Evolutionary conservation across 92 coral and sea anemone species (phyloP), one percentile per base, ranked within the genome.

Genomic region (Anthopleura xanthogrammica): DNA sequence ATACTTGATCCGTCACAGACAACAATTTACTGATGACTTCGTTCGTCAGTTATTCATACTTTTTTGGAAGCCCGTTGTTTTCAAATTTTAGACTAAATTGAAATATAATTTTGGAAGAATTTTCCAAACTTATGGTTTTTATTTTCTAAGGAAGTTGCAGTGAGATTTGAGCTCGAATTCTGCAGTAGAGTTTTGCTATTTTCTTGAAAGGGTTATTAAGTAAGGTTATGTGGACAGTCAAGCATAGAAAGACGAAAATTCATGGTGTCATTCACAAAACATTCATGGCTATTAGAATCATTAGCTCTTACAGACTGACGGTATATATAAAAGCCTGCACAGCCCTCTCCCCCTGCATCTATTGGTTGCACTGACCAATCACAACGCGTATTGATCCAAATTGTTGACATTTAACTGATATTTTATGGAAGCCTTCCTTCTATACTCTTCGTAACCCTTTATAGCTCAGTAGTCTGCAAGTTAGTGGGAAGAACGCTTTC

Each of bases 221-320:
- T 40, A 74, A 62, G 70, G 70, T 62, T 62, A 29, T 29, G 7
- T 62, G 70, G 29, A 62, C 40, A 40, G 54, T 40, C 12, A 74
- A 74, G 50, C 77, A 46, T 40, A 36, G 77, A 40, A 74, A 12
- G 77, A 74, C 19, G 50, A 7, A 16, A 40, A 46, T 12, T 74
- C 52, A 46, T 74, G 77, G 77, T 74, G 77, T 74, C 77, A 74
- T 46, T 74, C 40, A 74, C 77, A 74, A 74, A 74, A 74, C 9
- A 74, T 74, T 36, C 77, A 40, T 40, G 77, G 77, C 77, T 74
- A 5, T 46, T 62, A 36, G 29, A 5, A 62, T 62, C 39, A 8
- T 23, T 29, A 29, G 36, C 36, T 29, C 36, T 1, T 20, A 62
- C 12, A 7, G 50, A 46, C 50, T 46, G 50, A 46, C 50, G 2